Evolutionary conservation across 2,888 invertebrate species (phyloP), one percentile per base, ranked within the genome.

Genomic region (Eremobia ochroleuca): DNA sequence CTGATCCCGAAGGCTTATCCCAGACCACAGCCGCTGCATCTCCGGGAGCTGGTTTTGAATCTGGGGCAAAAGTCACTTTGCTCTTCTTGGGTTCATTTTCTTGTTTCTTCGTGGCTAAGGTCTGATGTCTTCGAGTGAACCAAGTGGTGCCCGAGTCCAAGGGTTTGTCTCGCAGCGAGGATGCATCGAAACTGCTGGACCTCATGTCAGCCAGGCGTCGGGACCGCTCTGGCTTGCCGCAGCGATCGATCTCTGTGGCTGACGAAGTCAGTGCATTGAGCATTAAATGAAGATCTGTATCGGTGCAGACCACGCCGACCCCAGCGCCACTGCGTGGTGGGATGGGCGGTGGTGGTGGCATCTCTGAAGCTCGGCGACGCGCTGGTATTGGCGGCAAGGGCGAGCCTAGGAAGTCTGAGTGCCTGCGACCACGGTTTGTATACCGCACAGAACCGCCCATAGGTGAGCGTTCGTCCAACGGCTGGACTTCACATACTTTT

Each of bases 141-240:
- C 98, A 98, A 74, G 97, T 98, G 13, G 98, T 97, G 52, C 98
- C 97, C 0, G 96, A 93, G 82, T 94, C 95, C 80, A 90, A 89
- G 2, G 94, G 92, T 80, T 94, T 94, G 13, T 97, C 97, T 66
- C 97, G 96, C 61, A 98, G 96, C 37, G 98, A 97, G 34, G 98
- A 98, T 0, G 98, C 97, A 93, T 98, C 98, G 90, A 98, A 98
- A 93, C 98, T 98, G 94, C 98, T 98, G 28, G 98, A 98, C 73
- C 98, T 97, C 92, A 97, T 98, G 84, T 98, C 98, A 83, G 97
- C 98, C 76, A 98, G 95, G 72, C 97, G 97, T 81, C 96, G 96
- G 40, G 97, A 94, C 84, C 97, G 97, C 77, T 97, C 97, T n/a
- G 97, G 95, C 77, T 97, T 97, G 73, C 97, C 98, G 91, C 97